phyloP scores from a whole-genome alignment of 2,113 vertebrate species.

The Anguilla rostrata region DNA sequence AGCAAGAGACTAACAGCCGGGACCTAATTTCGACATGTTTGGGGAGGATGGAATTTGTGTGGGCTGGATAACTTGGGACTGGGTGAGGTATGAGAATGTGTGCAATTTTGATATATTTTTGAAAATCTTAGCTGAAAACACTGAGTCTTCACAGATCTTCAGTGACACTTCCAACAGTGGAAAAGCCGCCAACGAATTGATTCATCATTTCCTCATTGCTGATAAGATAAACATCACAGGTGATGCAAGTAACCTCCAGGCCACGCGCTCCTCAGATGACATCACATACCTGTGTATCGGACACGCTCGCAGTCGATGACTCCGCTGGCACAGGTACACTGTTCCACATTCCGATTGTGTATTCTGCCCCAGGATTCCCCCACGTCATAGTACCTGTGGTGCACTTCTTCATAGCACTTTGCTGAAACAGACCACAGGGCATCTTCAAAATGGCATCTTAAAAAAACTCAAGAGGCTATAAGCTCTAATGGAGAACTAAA shows the following conservation, averaged over 20 bases:
- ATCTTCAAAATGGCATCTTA: background rate
- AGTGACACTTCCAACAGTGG: background rate
- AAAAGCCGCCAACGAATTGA: background rate
- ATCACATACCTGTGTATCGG: constrained; percentile 64
- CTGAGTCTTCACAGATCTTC: background rate
- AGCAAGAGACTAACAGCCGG: background rate
- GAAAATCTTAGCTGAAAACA: background rate
- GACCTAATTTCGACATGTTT: background rate
- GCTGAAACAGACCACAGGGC: constrained; percentile 56
- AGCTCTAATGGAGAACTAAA: background rate
- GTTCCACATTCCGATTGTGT: constrained; percentile 73
- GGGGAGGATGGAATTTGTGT: background rate
- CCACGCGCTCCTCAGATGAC: background rate
- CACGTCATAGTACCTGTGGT: constrained; percentile 75
- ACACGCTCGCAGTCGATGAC: constrained; percentile 55
- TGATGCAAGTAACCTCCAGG: background rate
- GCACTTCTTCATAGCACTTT: constrained; percentile 83
- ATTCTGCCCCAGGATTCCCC: constrained; percentile 82
- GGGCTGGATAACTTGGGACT: background rate
- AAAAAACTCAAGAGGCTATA: constrained; percentile 21
- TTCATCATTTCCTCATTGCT: background rate
- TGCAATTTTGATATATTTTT: background rate
- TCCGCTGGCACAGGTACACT: constrained; percentile 71
- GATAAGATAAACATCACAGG: background rate
- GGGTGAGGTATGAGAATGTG: background rate